A percentile compares a stretch with the other conserved stretches of the same genome.
Conservation (phyloP, 2,113 vertebrate genomes). For the Microcebus lehilahytsara region DNA sequence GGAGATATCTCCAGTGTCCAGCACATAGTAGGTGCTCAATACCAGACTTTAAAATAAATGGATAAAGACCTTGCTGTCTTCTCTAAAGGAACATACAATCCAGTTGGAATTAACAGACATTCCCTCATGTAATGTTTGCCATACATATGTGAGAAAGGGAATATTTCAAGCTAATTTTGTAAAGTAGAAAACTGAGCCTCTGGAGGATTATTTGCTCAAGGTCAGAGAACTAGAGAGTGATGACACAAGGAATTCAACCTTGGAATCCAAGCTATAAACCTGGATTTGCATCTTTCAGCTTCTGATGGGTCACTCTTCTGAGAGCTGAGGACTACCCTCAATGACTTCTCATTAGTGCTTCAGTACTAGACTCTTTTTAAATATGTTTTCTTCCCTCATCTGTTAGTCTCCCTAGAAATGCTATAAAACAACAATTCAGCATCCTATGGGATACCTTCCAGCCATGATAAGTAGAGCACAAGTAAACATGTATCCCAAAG, state of each 20-base stretch:
- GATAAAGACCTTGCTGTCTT: background rate
- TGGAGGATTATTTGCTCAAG: background rate
- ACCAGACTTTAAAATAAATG: background rate
- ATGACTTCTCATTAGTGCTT: background rate
- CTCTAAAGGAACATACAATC: background rate
- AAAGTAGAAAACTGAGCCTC: background rate
- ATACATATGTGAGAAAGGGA: background rate
- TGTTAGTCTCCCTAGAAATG: conserved; percentile 56
- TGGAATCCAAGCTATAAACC: background rate
- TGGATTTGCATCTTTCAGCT: background rate
- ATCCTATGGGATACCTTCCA: conserved; percentile 63
- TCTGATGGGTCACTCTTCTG: background rate
- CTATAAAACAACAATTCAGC: conserved; percentile 49
- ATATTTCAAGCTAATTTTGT: background rate
- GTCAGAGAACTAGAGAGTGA: background rate
- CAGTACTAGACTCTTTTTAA: background rate
- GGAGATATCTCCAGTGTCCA: no score
- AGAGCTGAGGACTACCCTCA: background rate
- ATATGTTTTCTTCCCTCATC: background rate
- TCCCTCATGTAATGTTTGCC: background rate
- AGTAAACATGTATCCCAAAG: conserved; percentile 74
- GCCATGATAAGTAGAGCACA: conserved; percentile 79
- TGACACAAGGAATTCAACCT: background rate
- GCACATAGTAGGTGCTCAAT: background rate
- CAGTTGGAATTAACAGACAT: background rate